phyloP scores from a whole-genome alignment of 2,888 invertebrate genomes.

The Phytoseiulus persimilis region DNA sequence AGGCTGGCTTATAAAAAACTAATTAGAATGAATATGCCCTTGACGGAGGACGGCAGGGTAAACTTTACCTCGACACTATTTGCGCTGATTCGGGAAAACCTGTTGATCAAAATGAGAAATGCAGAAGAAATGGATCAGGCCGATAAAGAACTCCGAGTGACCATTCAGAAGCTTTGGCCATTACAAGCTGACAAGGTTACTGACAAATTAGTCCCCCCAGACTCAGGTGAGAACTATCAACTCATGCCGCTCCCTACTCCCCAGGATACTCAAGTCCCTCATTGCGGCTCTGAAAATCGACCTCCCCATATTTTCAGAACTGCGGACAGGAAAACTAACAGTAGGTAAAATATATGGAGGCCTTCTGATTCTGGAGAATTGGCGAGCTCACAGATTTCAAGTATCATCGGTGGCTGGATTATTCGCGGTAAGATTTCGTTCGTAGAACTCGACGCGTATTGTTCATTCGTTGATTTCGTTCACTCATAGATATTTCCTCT shows the following conservation, averaged over 20 bases:
- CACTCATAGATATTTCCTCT: neutral
- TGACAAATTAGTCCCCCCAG: slow-evolving; percentile 84
- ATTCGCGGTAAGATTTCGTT: slow-evolving; percentile 8
- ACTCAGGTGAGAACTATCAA: slow-evolving; percentile 56
- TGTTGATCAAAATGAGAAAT: slow-evolving; percentile 95
- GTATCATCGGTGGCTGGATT: slow-evolving; percentile 34
- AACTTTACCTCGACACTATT: slow-evolving; percentile 98
- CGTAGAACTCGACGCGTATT: neutral
- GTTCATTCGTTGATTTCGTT: neutral
- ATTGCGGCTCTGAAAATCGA: no score
- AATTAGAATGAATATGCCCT: slow-evolving; percentile 99
- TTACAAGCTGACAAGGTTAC: slow-evolving; percentile 95
- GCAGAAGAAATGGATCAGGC: slow-evolving; percentile 99
- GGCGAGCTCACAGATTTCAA: slow-evolving; percentile 74
- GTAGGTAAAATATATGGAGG: slow-evolving; percentile 98
- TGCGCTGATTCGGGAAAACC: slow-evolving; percentile 95
- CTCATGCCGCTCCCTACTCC: neutral
- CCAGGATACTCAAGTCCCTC: neutral
- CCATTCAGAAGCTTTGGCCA: slow-evolving; percentile 94
- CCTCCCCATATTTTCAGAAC: slow-evolving; percentile 53
- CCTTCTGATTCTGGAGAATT: slow-evolving; percentile 90
- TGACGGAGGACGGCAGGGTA: slow-evolving; percentile 89
- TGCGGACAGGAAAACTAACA: slow-evolving; percentile 77
- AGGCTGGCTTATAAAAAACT: slow-evolving; percentile 96
- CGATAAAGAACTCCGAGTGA: slow-evolving; percentile 86